Evolutionary conservation across 2,113 vertebrate genomes (phyloP).

Genomic region (Benitochromis conjunctus): DNA sequence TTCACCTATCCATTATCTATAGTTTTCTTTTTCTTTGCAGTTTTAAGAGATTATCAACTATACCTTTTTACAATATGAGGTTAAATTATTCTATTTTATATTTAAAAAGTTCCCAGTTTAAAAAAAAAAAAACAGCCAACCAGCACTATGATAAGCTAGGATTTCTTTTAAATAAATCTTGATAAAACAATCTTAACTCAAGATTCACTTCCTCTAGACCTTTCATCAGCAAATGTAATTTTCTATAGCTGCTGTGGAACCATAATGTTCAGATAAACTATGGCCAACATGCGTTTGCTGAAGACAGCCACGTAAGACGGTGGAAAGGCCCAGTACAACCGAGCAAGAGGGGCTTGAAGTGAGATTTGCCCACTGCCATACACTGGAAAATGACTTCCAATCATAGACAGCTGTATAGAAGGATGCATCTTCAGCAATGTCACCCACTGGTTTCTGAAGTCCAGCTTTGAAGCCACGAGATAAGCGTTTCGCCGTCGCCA

Average conservation of each 20-base stretch:
- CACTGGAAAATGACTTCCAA: background rate
- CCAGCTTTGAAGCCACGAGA: background rate
- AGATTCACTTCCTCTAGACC: background rate
- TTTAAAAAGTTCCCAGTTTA: background rate
- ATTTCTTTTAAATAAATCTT: background rate
- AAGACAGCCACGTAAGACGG: background rate
- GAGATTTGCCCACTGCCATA: background rate
- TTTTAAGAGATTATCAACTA: background rate
- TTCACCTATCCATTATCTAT: background rate
- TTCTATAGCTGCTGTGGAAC: background rate
- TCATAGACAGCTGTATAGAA: background rate
- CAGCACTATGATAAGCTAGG: background rate
- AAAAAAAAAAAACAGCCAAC: background rate
- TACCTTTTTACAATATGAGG: background rate
- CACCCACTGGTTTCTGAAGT: background rate
- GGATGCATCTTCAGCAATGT: background rate
- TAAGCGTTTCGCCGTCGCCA: rapidly evolving
- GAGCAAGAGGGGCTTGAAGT: background rate
- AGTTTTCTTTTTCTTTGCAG: background rate
- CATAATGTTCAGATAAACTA: background rate
- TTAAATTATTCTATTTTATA: background rate
- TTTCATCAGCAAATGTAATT: background rate
- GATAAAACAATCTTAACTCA: background rate
- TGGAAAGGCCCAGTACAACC: background rate
- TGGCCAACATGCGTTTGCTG: background rate